These are phyloP conservation scores for Copidosoma floridanum DNA, from an alignment of 1,140 invertebrate genomes.

Conservation along the genomic window DNA sequence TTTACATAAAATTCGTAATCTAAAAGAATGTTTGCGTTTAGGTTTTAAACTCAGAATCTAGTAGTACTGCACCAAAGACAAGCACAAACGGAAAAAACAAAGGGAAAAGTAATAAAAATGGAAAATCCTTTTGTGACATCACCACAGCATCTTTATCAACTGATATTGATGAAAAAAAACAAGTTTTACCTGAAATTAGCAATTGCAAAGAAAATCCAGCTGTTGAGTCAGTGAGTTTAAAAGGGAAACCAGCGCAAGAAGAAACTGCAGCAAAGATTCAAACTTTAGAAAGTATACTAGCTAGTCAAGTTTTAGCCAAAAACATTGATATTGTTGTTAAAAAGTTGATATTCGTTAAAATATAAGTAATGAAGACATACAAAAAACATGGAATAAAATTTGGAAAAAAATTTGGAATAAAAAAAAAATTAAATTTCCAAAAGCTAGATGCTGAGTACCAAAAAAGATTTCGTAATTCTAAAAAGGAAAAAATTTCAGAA, in stretches of 20 bases:
- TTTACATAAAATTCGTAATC: neutral
- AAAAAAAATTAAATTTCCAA: neutral
- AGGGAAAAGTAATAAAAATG: neutral
- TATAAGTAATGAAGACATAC: no score
- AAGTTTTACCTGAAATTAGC: no score
- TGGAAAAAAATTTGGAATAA: neutral
- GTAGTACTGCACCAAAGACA: neutral
- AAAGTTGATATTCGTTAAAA: no score
- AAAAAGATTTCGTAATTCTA: constrained; percentile 2
- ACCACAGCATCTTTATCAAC: neutral
- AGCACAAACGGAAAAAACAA: neutral
- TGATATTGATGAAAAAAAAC: no score
- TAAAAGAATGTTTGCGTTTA: neutral
- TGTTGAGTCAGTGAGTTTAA: no score
- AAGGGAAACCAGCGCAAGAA: neutral
- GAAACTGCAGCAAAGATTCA: constrained; percentile 3
- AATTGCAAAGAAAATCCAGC: no score
- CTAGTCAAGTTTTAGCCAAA: constrained; percentile 2
- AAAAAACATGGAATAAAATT: constrained; percentile 3
- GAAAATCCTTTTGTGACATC: neutral
- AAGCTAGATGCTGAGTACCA: neutral
- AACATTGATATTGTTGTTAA: neutral
- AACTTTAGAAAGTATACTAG: constrained; percentile 7
- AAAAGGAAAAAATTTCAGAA: neutral
- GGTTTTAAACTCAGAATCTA: neutral